Base-by-base conservation (phyloP, 2,888 invertebrate genomes). In the Idaea dimidiata region DNA sequence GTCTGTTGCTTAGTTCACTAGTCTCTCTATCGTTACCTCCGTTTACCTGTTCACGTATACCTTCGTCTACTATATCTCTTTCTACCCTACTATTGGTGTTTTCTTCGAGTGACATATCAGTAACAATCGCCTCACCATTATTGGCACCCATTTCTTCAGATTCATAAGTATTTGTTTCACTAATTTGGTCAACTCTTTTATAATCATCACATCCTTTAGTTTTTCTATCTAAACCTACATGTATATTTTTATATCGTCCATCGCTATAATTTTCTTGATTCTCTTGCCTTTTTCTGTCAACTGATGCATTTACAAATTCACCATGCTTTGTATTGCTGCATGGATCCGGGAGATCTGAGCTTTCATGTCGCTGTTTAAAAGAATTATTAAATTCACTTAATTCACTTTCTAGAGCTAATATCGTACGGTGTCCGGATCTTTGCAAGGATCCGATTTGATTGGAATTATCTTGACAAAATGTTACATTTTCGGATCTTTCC, bases 1-100 rank as follows among this genome's bases (percentile, higher is more conserved):
- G 78, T 83, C 76, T 78, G 77, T 83, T 84, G 72, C 73, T 74
- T 75, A 75, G 77, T 74, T 79, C 71, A 63, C 76, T 77, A 78
- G 62, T 78, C 73, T 80, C 81, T 79, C 78, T 78, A 73, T 72
- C 66, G 65, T 70, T 72, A 68, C 68, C 69, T 72, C 66, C 72
- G 72, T 72, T 75, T 62, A 69, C 70, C 69, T 71, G 66, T 61
- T 71, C 67, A 68, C 65, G 60, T 66, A 64, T 61, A 70, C 57
- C 65, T 57, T 58, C 62, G 64, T 57, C 59, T 55, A 60, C 56
- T 54, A 63, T 66, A 43, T 66, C 63, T 64, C 31, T 62, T 66
- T 68, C 57, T 65, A 65, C 70, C 65, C 65, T 61, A 70, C 69
- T 67, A 70, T 68, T 70, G 63, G 63, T 62, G 60, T 67, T 63